Percentiles rank a stretch among this genome's conserved stretches.
phyloP scores from a whole-genome alignment of 2,797 vertebrate species.

The Hemibagrus guttatus region DNA sequence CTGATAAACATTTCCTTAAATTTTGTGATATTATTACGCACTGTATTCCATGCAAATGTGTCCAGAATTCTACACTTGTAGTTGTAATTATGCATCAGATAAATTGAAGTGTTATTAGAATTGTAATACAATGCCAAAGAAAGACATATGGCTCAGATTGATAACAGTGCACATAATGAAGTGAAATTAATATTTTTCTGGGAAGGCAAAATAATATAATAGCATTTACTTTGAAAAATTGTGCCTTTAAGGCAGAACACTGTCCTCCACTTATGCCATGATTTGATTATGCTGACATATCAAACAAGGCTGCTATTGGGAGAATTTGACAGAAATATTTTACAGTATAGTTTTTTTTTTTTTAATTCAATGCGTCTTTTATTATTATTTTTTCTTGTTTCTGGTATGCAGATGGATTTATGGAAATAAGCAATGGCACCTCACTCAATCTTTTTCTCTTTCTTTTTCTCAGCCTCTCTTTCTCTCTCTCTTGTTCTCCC shows the following conservation, averaged over 20 bases:
- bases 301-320: conserved; percentile 53
- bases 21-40: background rate
- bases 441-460: conserved; percentile 33
- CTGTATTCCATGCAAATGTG: background rate
- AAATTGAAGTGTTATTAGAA: conserved; percentile 25
- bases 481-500: background rate
- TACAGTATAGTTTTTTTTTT: conserved; percentile 55
- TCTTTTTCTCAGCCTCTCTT: background rate
- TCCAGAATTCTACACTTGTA: background rate
- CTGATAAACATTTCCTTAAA: background rate
- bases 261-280: conserved; percentile 40
- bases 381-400: conserved; percentile 49
- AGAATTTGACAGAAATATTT: conserved; percentile 56
- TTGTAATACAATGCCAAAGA: conserved; percentile 3
- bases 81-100: conserved; percentile 7
- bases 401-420: conserved; percentile 36
- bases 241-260: conserved; percentile 50
- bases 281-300: conserved; percentile 56
- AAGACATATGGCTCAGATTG: conserved; percentile 16
- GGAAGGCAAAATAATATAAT: conserved; percentile 49
- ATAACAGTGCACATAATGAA: conserved; percentile 32
- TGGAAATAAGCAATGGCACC: conserved; percentile 44
- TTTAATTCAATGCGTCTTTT: conserved; percentile 51
- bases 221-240: conserved; percentile 53
- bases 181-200: conserved; percentile 29